Conservation (phyloP, 2,113 vertebrate genomes). For the Ochotona curzoniae region DNA sequence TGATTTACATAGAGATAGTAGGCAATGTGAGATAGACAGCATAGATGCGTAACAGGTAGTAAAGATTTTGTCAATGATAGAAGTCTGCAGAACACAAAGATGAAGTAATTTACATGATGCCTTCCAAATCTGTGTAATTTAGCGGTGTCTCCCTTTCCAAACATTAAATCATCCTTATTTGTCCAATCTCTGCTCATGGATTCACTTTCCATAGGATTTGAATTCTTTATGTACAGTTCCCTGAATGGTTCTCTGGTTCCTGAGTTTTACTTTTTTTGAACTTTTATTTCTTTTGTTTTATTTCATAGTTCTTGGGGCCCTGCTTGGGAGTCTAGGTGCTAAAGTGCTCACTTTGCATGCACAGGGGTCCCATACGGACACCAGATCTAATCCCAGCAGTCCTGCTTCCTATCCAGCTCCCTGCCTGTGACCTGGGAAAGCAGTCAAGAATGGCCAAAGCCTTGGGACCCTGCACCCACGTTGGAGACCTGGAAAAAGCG, state of each 20-base stretch:
- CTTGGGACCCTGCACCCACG: too few species aligned
- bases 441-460: too few species aligned
- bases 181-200: background rate
- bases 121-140: background rate
- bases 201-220: background rate
- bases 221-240: background rate
- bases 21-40: background rate
- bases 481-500: too few species aligned
- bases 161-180: background rate
- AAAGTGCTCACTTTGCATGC: too few species aligned
- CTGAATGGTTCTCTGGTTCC: background rate
- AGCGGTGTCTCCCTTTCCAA: background rate
- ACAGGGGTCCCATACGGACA: too few species aligned
- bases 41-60: background rate
- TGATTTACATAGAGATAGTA: conserved; percentile 3
- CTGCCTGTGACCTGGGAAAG: too few species aligned
- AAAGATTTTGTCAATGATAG: background rate
- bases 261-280: background rate
- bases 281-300: too few species aligned
- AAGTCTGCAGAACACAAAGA: background rate
- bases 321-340: too few species aligned
- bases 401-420: too few species aligned
- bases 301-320: too few species aligned
- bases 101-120: background rate
- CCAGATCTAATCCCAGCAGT: too few species aligned